These are phyloP conservation scores for Fulmarus glacialis DNA, from an alignment of 2,113 vertebrate genomes.

Conservation along the genomic window DNA sequence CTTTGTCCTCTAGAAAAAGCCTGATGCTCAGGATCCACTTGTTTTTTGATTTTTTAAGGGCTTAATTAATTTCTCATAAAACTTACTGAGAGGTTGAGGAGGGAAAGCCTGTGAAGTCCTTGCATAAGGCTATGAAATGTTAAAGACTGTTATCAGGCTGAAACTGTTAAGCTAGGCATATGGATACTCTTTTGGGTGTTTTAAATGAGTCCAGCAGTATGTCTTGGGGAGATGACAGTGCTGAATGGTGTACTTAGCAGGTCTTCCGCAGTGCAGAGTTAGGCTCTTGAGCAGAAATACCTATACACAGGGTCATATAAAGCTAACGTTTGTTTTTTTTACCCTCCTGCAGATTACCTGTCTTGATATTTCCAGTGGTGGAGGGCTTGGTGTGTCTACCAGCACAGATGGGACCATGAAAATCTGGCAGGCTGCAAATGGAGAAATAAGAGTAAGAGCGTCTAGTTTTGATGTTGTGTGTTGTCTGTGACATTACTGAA, in stretches of 20 bases:
- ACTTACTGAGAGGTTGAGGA: rapidly evolving
- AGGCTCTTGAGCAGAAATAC: background rate
- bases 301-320: rapidly evolving
- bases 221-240: too few relatives aligned
- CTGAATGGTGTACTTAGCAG: background rate
- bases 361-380: conserved; percentile 79
- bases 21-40: background rate
- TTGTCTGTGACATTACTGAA: background rate
- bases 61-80: background rate
- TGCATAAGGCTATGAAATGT: too few relatives aligned
- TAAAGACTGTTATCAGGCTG: background rate
- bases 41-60: background rate
- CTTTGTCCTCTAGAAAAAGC: background rate
- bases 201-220: background rate
- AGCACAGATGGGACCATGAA: conserved; percentile 81
- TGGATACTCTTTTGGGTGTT: background rate
- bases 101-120: background rate
- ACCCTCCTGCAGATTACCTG: conserved; percentile 72
- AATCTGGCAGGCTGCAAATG: conserved; percentile 82
- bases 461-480: background rate
- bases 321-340: background rate
- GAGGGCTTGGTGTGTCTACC: conserved; percentile 78
- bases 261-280: background rate
- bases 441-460: conserved; percentile 79
- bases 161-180: background rate